Evolutionary conservation across 2,113 vertebrate species (phyloP).

Genomic region (Steatornis caripensis): DNA sequence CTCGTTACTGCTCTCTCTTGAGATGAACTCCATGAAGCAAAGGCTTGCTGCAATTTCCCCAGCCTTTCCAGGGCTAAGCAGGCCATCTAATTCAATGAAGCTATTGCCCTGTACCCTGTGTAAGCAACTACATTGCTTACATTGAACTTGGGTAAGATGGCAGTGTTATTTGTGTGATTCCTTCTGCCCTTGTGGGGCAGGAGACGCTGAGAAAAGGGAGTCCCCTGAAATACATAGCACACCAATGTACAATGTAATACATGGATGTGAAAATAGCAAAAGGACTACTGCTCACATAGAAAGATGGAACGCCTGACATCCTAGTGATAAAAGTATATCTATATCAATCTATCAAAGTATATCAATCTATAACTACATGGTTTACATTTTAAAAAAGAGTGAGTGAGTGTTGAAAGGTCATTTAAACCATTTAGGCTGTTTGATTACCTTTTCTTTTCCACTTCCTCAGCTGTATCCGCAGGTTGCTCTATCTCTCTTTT

Average conservation of each 20-base stretch:
- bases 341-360: not conserved
- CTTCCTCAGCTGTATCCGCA: not conserved
- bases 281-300: not conserved
- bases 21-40: fast-evolving
- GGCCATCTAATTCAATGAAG: not conserved
- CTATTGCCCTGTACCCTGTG: not conserved
- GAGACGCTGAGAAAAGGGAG: not conserved
- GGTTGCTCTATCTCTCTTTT: not conserved
- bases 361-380: not conserved
- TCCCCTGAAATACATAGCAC: not conserved
- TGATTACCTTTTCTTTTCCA: not conserved
- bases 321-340: not conserved
- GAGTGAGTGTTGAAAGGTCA: not conserved
- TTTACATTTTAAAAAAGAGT: not conserved
- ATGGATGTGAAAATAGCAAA: not conserved
- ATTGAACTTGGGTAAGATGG: fast-evolving
- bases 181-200: not conserved
- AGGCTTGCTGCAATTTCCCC: fast-evolving
- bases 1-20: not conserved
- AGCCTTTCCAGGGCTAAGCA: not conserved
- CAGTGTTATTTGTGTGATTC: not conserved
- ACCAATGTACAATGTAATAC: fast-evolving
- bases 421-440: not conserved
- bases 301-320: not conserved
- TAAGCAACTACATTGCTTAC: fast-evolving